These are phyloP conservation scores for Nyctalus aviator DNA, from an alignment of 2,797 vertebrate species.

Conservation along the genomic window DNA sequence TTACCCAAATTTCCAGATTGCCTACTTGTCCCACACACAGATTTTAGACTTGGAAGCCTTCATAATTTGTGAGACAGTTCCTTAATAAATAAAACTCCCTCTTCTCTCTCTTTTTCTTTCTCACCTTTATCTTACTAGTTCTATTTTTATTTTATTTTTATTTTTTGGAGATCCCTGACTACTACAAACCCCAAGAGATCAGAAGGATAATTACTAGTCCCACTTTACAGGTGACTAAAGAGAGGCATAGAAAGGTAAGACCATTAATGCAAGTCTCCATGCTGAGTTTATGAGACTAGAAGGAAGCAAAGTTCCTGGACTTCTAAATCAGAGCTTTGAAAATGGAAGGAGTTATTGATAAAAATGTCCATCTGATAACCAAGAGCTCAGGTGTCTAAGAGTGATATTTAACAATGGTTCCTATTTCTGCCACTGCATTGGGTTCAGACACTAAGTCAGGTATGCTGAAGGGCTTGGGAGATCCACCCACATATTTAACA, in stretches of 20 bases:
- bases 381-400: not conserved
- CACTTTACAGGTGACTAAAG: not conserved
- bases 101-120: not conserved
- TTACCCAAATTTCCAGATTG: not conserved
- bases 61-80: not conserved
- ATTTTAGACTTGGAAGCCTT: not conserved
- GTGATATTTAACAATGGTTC: not conserved
- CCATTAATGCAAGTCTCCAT: not conserved
- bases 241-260: not conserved
- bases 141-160: not conserved
- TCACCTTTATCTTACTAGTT: not conserved
- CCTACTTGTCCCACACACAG: not conserved
- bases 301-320: not conserved
- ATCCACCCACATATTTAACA: slow-evolving; percentile 42
- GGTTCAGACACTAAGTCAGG: not conserved
- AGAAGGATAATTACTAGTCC: not conserved
- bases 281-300: not conserved
- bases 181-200: not conserved
- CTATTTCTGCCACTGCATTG: not conserved
- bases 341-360: slow-evolving; percentile 4
- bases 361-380: not conserved
- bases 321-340: not conserved
- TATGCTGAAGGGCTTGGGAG: not conserved
- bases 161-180: not conserved
- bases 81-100: not conserved